A percentile compares a stretch with the other conserved stretches of the same genome.
phyloP scores from a whole-genome alignment of 2,888 invertebrate species.

The Chymomyza fuscimana region DNA sequence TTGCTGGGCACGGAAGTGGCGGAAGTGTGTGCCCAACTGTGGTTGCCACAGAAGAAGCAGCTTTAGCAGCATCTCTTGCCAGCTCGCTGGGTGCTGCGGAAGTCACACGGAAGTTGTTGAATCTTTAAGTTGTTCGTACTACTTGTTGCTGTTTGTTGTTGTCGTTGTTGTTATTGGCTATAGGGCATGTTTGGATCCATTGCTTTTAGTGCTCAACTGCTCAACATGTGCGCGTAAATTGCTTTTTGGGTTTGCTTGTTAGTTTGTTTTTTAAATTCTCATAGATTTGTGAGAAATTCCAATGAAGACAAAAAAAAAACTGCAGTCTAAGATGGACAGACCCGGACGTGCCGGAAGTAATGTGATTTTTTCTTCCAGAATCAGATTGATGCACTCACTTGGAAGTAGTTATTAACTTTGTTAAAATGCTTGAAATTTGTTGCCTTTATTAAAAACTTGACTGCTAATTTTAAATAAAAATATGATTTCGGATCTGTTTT shows the following conservation, averaged over 20 bases:
- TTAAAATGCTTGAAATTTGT: neutral
- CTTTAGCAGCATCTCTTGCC: neutral
- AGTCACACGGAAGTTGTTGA: slow-evolving; percentile 74
- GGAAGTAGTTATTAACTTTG: neutral
- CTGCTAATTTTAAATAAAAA: too few relatives aligned
- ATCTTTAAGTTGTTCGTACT: slow-evolving; percentile 30
- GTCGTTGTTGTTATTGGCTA: slow-evolving; percentile 12
- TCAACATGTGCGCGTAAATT: slow-evolving; percentile 5
- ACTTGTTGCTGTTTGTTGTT: slow-evolving; percentile 8
- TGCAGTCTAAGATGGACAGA: slow-evolving; percentile 15
- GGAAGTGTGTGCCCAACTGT: slow-evolving; percentile 8
- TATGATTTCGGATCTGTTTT: too few relatives aligned
- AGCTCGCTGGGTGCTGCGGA: slow-evolving; percentile 43
- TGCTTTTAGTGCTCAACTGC: slow-evolving; percentile 25
- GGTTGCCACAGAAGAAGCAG: slow-evolving; percentile 6
- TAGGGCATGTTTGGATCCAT: slow-evolving; percentile 25
- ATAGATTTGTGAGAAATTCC: slow-evolving; percentile 24
- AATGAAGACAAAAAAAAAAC: slow-evolving; percentile 4
- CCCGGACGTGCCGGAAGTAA: slow-evolving; percentile 10
- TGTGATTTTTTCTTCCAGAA: neutral
- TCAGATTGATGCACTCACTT: neutral
- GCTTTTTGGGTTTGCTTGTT: slow-evolving; percentile 27
- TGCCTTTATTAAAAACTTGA: too few relatives aligned
- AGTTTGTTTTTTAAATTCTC: slow-evolving; percentile 28
- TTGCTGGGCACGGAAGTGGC: slow-evolving; percentile 28